phyloP scores from a whole-genome alignment of 2,888 invertebrate species.

The Caenorhabditis auriculariae region DNA sequence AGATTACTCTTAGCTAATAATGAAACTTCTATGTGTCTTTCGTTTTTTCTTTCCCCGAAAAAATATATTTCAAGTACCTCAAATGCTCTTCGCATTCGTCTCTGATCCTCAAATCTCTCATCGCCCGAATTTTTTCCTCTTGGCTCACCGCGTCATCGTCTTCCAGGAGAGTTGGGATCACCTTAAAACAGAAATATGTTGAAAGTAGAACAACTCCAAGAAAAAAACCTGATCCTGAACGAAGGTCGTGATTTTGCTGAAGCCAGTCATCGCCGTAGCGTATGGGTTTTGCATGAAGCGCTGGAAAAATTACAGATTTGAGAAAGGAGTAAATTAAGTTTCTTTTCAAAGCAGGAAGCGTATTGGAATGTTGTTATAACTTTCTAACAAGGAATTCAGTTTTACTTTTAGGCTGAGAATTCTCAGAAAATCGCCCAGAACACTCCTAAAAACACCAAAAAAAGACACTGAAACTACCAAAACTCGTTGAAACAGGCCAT shows the following conservation, averaged over 20 bases:
- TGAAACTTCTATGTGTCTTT: neutral
- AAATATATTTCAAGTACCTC: conserved; percentile 9
- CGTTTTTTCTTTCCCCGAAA: neutral
- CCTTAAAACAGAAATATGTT: conserved; percentile 12
- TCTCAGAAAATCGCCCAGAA: neutral
- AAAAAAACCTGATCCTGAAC: conserved; percentile 69
- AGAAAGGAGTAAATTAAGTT: neutral
- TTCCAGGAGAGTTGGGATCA: conserved; percentile 56
- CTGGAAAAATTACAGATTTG: conserved; percentile 57
- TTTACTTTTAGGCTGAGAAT: neutral
- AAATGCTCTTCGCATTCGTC: conserved; percentile 65
- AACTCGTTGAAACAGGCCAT: too few species aligned
- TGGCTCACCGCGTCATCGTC: conserved; percentile 61
- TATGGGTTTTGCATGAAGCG: conserved; percentile 74
- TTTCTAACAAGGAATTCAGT: neutral
- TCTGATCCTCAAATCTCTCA: conserved; percentile 66
- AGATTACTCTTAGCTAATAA: neutral
- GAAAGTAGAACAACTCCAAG: neutral
- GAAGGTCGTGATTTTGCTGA: conserved; percentile 82
- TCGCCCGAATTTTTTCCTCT: conserved; percentile 64
- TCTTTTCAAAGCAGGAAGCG: neutral
- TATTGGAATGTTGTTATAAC: neutral
- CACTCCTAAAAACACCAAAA: too few species aligned
- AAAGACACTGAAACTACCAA: too few species aligned
- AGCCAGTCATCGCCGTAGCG: conserved; percentile 81